Conservation (phyloP, 1,140 invertebrate species). For the Helicoverpa zea region DNA sequence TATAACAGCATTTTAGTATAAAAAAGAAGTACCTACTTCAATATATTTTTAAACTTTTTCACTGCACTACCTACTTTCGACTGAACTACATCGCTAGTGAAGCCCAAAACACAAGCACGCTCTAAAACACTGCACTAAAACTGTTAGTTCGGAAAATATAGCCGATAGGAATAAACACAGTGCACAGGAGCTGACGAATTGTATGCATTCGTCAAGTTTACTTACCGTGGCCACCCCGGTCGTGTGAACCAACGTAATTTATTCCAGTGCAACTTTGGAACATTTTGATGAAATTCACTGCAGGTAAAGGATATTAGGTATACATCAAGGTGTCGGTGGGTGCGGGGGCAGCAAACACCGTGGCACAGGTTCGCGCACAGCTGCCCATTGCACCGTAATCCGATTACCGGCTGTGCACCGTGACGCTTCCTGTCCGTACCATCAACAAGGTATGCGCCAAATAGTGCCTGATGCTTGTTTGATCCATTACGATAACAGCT, state of each 20-base stretch:
- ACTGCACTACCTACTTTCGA: too few species aligned
- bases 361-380: slow-evolving; percentile 43
- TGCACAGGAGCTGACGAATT: slow-evolving; percentile 26
- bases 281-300: slow-evolving; percentile 44
- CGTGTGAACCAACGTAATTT: slow-evolving; percentile 42
- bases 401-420: slow-evolving; percentile 48
- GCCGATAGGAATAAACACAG: slow-evolving; percentile 33
- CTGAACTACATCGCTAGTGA: too few species aligned
- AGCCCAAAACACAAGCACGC: slow-evolving; percentile 2
- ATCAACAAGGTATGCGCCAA: slow-evolving; percentile 46
- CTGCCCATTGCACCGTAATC: slow-evolving; percentile 51
- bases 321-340: slow-evolving; percentile 47
- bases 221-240: slow-evolving; percentile 18
- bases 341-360: slow-evolving; percentile 31
- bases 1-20: too few species aligned
- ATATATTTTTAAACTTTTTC: too few species aligned
- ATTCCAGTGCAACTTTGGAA: slow-evolving; percentile 44
- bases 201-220: slow-evolving; percentile 43
- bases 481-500: slow-evolving; percentile 38
- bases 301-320: slow-evolving; percentile 53
- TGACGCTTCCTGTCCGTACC: slow-evolving; percentile 18
- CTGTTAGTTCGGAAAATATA: background rate
- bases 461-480: slow-evolving; percentile 44
- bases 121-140: slow-evolving; percentile 4
- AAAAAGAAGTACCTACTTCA: too few species aligned